Evolutionary conservation across 2,888 invertebrate species (phyloP).

Genomic region (Xanthia icteritia): DNA sequence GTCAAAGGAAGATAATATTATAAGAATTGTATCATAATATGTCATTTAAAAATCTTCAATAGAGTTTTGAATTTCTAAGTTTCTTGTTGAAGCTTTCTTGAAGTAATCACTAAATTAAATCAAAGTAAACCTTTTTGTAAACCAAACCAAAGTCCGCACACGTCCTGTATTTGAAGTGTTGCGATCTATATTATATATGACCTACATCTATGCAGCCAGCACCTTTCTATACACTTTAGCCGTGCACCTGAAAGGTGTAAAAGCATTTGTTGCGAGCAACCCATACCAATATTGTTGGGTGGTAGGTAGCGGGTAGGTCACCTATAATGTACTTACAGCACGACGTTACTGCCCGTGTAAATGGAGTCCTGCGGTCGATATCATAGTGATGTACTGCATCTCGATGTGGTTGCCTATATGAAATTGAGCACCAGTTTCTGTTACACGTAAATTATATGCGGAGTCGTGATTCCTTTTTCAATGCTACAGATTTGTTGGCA

Average conservation of each 20-base stretch:
- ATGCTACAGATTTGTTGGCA: too few species aligned
- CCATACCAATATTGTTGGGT: conserved; percentile 45
- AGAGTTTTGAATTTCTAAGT: not conserved
- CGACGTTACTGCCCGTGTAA: conserved; percentile 69
- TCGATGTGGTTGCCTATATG: conserved; percentile 41
- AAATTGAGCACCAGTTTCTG: not conserved
- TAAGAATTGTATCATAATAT: too few species aligned
- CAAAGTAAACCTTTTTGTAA: not conserved
- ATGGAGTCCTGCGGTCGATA: conserved; percentile 82
- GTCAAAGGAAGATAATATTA: too few species aligned
- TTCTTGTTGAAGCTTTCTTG: not conserved
- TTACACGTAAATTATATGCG: not conserved
- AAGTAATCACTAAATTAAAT: not conserved
- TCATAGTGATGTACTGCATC: conserved; percentile 72
- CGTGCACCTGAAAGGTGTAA: conserved; percentile 28
- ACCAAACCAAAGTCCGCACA: not conserved
- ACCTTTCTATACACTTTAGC: conserved; percentile 21
- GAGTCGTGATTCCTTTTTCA: too few species aligned
- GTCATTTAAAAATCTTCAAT: too few species aligned
- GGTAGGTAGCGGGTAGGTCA: conserved; percentile 43
- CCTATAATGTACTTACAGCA: conserved; percentile 54
- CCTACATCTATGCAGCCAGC: not conserved
- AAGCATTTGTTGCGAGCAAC: conserved; percentile 52
- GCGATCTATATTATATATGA: not conserved
- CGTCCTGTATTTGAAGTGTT: not conserved